Conservation (phyloP, 2,888 invertebrate genomes). For the Caenorhabditis becei region DNA sequence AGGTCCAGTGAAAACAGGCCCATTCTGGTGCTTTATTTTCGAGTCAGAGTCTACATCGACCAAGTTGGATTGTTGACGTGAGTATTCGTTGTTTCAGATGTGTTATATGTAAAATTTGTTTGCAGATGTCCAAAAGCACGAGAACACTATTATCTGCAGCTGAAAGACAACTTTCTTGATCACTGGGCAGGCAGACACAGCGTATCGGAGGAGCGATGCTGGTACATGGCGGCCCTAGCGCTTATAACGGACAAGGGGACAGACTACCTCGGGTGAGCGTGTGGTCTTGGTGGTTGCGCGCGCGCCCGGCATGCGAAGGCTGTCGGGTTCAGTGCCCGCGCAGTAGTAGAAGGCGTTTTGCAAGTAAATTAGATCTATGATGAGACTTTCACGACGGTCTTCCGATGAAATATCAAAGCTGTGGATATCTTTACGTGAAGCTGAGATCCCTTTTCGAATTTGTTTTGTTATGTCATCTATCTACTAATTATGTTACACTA, state of each 20-base stretch:
- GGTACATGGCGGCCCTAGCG: slow-evolving; percentile 91
- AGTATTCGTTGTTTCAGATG: slow-evolving; percentile 38
- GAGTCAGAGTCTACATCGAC: slow-evolving; percentile 78
- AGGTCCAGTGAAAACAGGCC: slow-evolving; percentile 73
- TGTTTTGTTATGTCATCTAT: background rate
- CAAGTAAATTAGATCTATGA: slow-evolving; percentile 56
- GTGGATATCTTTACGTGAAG: slow-evolving; percentile 66
- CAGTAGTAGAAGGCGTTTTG: slow-evolving; percentile 15
- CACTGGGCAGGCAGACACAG: slow-evolving; percentile 81
- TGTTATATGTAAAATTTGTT: background rate
- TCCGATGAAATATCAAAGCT: slow-evolving; percentile 60
- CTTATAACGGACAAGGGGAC: slow-evolving; percentile 95
- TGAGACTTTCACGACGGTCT: slow-evolving; percentile 70
- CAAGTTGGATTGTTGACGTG: slow-evolving; percentile 73
- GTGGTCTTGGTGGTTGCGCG: slow-evolving; percentile 73
- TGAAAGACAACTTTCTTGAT: slow-evolving; percentile 89
- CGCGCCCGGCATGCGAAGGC: slow-evolving; percentile 77
- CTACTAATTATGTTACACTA: background rate
- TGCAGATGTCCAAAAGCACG: slow-evolving; percentile 90
- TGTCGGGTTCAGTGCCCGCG: slow-evolving; percentile 44
- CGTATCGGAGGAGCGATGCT: slow-evolving; percentile 84
- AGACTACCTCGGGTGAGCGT: slow-evolving; percentile 84
- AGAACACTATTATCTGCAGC: slow-evolving; percentile 94
- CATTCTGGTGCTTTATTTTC: slow-evolving; percentile 74
- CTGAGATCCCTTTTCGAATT: slow-evolving; percentile 53